Base-by-base conservation (phyloP, 64 coral and sea anemone genomes). In the Dendrophyllia cribrosa region DNA sequence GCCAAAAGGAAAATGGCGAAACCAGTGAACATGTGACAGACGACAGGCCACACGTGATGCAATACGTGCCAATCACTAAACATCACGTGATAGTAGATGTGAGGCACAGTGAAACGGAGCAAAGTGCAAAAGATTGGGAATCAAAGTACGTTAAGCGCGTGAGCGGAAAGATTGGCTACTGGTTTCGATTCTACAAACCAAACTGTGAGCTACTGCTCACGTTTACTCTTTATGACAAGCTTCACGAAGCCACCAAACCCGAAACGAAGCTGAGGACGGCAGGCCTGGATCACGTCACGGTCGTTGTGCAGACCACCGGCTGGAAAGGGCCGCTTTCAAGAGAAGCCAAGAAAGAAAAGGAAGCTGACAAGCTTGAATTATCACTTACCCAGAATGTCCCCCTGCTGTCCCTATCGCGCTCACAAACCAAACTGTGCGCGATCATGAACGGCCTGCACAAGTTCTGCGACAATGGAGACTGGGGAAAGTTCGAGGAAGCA, bases 381-480 rank as follows among this genome's bases (percentile, higher is more conserved):
- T 17, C 72, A 43, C 72, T 75, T 75, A 75, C 45, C 20, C 15
- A 7, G 12, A 46, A 50, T 17, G 72, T 75, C 12, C 72, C 72
- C 43, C 26, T 75, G 14, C 14, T 75, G 16, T 49, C 72, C 45
- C 17, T 75, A 9, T 49, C 72, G 72, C 46, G 44, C 72, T 48
- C 43, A 19, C 72, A 75, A 50, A 75, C 44, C 15, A 49, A 19
- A 13, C 15, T 75, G 72, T 75, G 72, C 26, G 6, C 20, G 44
- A 49, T 94, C 58, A 79, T 82, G 77, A 65, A 61, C 7, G 45
- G 13, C 10, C 76, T 94, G 11, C 92, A 94, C 21, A 44, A 20
- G 34, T 65, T 51, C 23, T 87, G 92, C 49, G 92, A 94, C 20
- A 66, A 94, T 55, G 92, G 92, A 9, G 51, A 34, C 44, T 94